Conservation (phyloP, 2,888 invertebrate species). For the Aromia moschata region DNA sequence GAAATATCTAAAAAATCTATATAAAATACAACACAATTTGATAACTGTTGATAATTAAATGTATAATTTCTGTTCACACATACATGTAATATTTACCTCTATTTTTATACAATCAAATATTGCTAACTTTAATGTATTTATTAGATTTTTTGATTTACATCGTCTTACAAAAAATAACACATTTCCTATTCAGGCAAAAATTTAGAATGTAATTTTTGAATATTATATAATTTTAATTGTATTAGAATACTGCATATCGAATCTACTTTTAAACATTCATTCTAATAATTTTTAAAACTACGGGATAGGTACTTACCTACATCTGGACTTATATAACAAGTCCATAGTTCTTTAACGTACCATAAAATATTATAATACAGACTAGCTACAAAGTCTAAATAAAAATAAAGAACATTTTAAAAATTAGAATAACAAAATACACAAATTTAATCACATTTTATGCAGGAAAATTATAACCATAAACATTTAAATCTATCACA, state of each 20-base stretch:
- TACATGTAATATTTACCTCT: slow-evolving; percentile 16
- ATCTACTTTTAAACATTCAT: slow-evolving; percentile 43
- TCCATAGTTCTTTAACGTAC: slow-evolving; percentile 41
- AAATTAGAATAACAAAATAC: slow-evolving; percentile 37
- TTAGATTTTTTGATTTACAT: slow-evolving; percentile 45
- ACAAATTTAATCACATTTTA: slow-evolving; percentile 44
- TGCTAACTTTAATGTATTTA: slow-evolving; percentile 47
- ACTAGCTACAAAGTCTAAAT: slow-evolving; percentile 52
- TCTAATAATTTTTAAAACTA: slow-evolving; percentile 34
- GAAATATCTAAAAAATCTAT: slow-evolving; percentile 37
- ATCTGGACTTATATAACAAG: slow-evolving; percentile 50
- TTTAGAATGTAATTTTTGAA: slow-evolving; percentile 56
- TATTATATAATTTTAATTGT: slow-evolving; percentile 35
- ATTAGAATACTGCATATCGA: slow-evolving; percentile 39
- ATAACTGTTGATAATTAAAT: slow-evolving; percentile 3
- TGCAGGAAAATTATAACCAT: slow-evolving; percentile 33
- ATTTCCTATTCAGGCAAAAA: slow-evolving; percentile 58
- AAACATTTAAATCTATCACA: slow-evolving; percentile 31
- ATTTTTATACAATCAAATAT: slow-evolving; percentile 34
- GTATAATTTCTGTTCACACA: neutral
- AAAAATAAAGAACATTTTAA: slow-evolving; percentile 40
- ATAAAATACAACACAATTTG: slow-evolving; percentile 32
- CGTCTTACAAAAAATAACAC: slow-evolving; percentile 54
- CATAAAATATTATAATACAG: slow-evolving; percentile 44
- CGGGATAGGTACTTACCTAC: slow-evolving; percentile 31